Evolutionary conservation across 2,113 vertebrate species (phyloP).

Genomic region (Syrrhaptes paradoxus): DNA sequence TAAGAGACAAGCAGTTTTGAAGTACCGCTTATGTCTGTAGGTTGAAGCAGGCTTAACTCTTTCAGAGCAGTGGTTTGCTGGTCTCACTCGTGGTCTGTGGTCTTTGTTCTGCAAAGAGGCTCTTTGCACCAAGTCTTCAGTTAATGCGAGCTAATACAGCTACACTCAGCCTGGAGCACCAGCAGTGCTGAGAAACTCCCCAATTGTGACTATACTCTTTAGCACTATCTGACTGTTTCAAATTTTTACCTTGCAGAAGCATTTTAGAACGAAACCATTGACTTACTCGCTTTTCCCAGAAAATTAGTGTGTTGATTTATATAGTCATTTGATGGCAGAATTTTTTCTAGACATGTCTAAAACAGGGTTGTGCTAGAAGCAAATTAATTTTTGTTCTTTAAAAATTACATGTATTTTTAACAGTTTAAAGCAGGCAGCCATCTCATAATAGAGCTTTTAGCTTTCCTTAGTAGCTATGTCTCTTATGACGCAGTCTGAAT

Average conservation of each 20-base stretch:
- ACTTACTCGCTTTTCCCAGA: neutral
- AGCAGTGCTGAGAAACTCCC: neutral
- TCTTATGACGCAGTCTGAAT: neutral
- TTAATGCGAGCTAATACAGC: neutral
- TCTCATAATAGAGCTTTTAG: neutral
- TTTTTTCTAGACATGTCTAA: neutral
- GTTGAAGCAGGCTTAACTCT: neutral
- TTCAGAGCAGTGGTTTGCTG: neutral
- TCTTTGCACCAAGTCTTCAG: neutral
- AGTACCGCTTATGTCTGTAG: neutral
- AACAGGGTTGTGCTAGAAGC: neutral
- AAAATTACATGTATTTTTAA: neutral
- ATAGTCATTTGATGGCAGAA: neutral
- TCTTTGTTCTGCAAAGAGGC: neutral
- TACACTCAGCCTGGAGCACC: neutral
- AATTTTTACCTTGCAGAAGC: neutral
- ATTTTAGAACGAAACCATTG: neutral
- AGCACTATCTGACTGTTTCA: neutral
- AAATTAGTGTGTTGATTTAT: neutral
- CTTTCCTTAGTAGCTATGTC: neutral
- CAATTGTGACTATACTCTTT: neutral
- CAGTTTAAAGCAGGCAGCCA: neutral
- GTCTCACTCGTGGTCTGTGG: rapidly evolving
- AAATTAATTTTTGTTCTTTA: neutral
- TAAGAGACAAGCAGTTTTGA: neutral